These are phyloP conservation scores for Patiria pectinifera DNA, from an alignment of 53 echinoderm and acorn worm genomes.

Conservation along the genomic window DNA sequence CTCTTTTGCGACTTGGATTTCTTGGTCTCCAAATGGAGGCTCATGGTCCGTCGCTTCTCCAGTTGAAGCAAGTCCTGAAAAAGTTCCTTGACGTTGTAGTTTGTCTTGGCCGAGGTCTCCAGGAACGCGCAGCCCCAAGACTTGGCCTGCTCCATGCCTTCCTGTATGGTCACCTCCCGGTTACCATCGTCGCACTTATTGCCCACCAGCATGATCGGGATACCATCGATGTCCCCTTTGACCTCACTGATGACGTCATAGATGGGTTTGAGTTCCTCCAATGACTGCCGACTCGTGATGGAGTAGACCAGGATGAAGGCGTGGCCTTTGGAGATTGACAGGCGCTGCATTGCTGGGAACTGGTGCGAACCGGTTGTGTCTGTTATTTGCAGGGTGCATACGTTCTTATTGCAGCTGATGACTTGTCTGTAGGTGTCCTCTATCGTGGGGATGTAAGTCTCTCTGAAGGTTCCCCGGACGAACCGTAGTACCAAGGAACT, in stretches of 20 bases:
- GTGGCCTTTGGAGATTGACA: constrained; percentile 98
- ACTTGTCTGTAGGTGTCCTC: constrained; percentile 99
- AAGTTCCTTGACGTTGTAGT: constrained; percentile 99
- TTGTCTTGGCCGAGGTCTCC: constrained; percentile 98
- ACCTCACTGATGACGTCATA: constrained; percentile 94
- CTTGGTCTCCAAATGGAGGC: constrained; percentile 97
- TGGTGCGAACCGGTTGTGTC: constrained; percentile 99
- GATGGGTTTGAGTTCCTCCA: constrained; percentile 99
- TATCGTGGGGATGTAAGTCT: constrained; percentile 97
- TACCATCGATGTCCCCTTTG: constrained; percentile 98
- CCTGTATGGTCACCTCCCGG: constrained; percentile 90
- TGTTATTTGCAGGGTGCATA: constrained; percentile 97
- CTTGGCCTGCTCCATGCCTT: constrained; percentile 95
- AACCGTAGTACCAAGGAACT: constrained; percentile 98
- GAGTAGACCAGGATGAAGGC: constrained; percentile 99
- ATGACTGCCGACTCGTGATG: constrained; percentile 95
- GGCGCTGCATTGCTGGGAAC: constrained; percentile 99
- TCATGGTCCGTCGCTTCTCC: constrained; percentile 98
- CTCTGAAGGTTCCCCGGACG: constrained; percentile 96
- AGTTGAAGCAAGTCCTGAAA: constrained; percentile 96
- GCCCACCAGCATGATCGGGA: constrained; percentile 97
- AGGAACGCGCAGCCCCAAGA: constrained; percentile 93
- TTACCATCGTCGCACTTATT: constrained; percentile 98
- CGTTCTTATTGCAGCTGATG: constrained; percentile 99
- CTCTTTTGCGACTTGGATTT: constrained; percentile 98